Evolutionary conservation across 30 jellyfish, hydroid and myxozoan species (phyloP), one percentile per base, ranked within the genome.

Genomic region (Pseudorhiza aurosa): DNA sequence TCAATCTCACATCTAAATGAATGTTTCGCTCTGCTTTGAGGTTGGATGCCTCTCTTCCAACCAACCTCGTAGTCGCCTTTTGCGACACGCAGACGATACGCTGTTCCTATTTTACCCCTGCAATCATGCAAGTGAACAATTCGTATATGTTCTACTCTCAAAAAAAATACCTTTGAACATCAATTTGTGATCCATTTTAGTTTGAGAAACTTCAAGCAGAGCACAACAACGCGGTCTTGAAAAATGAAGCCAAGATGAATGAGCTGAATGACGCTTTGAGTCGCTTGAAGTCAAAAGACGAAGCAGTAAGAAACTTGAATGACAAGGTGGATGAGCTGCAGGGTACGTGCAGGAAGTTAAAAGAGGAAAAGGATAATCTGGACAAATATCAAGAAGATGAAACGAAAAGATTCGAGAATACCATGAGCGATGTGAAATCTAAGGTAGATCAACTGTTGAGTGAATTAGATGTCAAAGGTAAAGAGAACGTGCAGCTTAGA

Each of bases 401-500:
- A 29, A 67, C 58, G 56, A 21, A 26, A 43, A 42, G 76, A 27
- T n/a, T 65, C 10, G 82, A 65, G 24, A 51, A 30, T 10, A 74
- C 76, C 35, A 37, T 93, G 40, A 17, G 22, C 8, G 33, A 47
- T 30, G 17, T 82, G 78, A 59, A 51, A 25, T 45, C 50, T 4
- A 39, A 46, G 17, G n/a, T 67, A 14, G 82, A 29, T 21, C 32
- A 53, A 18, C 35, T 90, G 10, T 39, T 70, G 7, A 5, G 43
- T n/a, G 86, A 82, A 22, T 32, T 87, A 6, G 82, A 46, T 0
- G 9, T 40, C 56, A 65, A 77, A 47, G 50, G 18, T 18, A 64
- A 75, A 24, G 96, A 93, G 77, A 77, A 81, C 11, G 46, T 30
- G 1, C 92, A 74, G 49, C 51, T 93, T 60, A 87, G 64, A 29